These are phyloP conservation scores for Cryptoprocta ferox DNA, from an alignment of 2,797 vertebrate species.

Conservation along the genomic window DNA sequence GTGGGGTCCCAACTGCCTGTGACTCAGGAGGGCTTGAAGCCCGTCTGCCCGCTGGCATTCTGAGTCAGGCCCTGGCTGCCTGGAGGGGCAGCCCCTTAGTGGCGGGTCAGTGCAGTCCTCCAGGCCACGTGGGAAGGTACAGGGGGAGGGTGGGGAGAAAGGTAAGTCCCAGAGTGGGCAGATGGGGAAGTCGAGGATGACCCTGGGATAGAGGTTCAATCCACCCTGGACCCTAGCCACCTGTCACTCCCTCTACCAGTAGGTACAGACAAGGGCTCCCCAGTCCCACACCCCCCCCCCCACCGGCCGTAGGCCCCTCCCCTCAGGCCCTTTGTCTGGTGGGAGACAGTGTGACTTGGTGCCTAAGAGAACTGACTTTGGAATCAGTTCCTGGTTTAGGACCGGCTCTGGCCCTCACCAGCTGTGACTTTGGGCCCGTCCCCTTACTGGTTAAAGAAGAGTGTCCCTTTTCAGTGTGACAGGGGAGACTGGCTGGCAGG, in stretches of 20 bases:
- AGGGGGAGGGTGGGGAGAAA: neutral
- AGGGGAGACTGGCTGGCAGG: neutral
- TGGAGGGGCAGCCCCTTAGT: neutral
- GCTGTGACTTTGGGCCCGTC: neutral
- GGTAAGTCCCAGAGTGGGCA: neutral
- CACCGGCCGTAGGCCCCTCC: neutral
- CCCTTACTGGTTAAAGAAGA: neutral
- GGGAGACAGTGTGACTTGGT: neutral
- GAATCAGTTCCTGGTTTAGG: neutral
- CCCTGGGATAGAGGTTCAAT: neutral
- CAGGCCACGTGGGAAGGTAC: neutral
- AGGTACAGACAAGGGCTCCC: neutral
- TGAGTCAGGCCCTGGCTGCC: neutral
- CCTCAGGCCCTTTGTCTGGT: neutral
- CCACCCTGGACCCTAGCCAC: neutral
- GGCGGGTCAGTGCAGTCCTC: neutral
- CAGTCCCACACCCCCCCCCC: neutral
- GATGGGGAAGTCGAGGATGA: neutral
- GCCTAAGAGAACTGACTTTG: neutral
- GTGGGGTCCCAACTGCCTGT: neutral
- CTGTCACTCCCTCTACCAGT: neutral
- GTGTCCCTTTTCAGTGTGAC: neutral
- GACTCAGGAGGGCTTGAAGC: neutral
- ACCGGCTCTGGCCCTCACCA: neutral
- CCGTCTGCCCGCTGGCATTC: neutral